Evolutionary conservation across 2,113 vertebrate species (phyloP), one percentile per base, ranked within the genome.

Genomic region (Datnioides undecimradiatus): DNA sequence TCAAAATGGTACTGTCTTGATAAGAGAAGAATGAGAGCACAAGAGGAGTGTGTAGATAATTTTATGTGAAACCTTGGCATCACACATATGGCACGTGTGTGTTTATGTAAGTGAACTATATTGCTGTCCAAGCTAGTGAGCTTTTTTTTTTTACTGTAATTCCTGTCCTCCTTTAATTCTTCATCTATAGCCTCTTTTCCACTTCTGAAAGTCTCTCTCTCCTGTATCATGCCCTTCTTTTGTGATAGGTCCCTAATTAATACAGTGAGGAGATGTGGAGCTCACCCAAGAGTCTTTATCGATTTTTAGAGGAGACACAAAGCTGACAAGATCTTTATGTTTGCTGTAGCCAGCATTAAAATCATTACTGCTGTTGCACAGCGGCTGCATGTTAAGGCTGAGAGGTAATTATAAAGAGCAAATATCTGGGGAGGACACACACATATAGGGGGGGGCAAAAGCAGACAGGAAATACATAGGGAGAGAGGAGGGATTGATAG

Each of bases 321-420:
- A 58, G 73, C 40, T 34, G 4, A 55, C 21, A 40, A 45, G 46
- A 79, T 81, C 83, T 91, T 80, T 89, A 72, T 87, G 85, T 91
- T 92, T 86, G 76, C 59, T 3, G 46, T 38, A 38, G 63, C 46
- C 31, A 57, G 73, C 73, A 85, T 90, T 88, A 72, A 88, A 91
- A 90, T 91, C 81, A 88, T 91, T 89, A 65, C 67, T 68, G 80
- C 62, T 25, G 64, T 66, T 72, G 33, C 2, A 34, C 49, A 58
- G 59, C 12, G 48, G 46, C 33, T 64, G 62, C 33, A 72, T 34
- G 43, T 34, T 54, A 33, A 73, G 59, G 67, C 55, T 73, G 65
- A 76, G 54, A 29, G 63, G 79, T 91, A 87, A 92, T 90, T 89
- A 90, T 83, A 75, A 87, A 68, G 62, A 81, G 46, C 45, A 76